phyloP scores from a whole-genome alignment of 2,888 invertebrate species.

The Athalia rosae region DNA sequence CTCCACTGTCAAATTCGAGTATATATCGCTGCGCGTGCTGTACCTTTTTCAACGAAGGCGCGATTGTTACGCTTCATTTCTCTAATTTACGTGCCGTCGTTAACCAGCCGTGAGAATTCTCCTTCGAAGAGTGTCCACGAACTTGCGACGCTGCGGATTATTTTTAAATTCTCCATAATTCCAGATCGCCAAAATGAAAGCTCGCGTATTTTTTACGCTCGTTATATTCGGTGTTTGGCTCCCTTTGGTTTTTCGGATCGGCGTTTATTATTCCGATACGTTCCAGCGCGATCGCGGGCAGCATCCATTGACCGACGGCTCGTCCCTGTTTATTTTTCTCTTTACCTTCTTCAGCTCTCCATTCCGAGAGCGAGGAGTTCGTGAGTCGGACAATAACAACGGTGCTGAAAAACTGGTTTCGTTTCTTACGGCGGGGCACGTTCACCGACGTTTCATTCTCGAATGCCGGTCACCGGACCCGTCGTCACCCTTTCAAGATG shows the following conservation, averaged over 20 bases:
- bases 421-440: constrained; percentile 43
- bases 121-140: constrained; percentile 9
- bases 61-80: constrained; percentile 29
- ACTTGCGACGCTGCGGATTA: not conserved
- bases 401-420: constrained; percentile 54
- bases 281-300: not conserved
- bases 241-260: no score
- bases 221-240: not conserved
- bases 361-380: constrained; percentile 44
- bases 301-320: constrained; percentile 38
- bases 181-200: not conserved
- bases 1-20: constrained; percentile 40
- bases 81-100: constrained; percentile 26
- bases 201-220: not conserved
- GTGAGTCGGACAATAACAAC: constrained; percentile 56
- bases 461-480: constrained; percentile 40
- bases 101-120: not conserved
- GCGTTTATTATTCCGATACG: constrained; percentile 17
- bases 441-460: constrained; percentile 39
- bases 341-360: constrained; percentile 31
- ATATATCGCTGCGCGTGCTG: not conserved
- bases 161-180: no score
- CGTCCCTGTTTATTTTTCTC: not conserved
- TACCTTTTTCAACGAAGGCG: constrained; percentile 14
- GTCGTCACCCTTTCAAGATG: constrained; percentile 42